These are phyloP conservation scores for Eidolon helvum DNA, from an alignment of 2,113 vertebrate genomes.

Conservation along the genomic window DNA sequence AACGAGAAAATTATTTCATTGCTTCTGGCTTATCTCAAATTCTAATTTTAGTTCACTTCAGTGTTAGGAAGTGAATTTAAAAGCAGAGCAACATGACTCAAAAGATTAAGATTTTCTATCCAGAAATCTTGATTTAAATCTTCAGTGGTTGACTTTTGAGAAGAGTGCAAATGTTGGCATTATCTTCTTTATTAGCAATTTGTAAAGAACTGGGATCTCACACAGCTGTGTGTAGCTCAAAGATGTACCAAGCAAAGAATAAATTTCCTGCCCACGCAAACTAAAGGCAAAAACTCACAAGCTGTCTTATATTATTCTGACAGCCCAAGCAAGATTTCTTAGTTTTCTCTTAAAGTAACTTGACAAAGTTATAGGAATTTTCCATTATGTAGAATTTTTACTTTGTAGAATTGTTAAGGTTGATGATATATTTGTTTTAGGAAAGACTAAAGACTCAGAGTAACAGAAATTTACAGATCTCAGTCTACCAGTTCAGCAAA, in stretches of 20 bases:
- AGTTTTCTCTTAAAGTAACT: constrained; percentile 49
- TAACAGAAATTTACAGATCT: not conserved
- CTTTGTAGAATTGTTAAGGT: not conserved
- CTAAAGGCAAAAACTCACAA: constrained; percentile 52
- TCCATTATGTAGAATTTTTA: not conserved
- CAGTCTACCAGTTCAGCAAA: not conserved
- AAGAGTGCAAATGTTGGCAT: constrained; percentile 63
- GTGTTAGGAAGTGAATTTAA: constrained; percentile 54
- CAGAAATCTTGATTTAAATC: constrained; percentile 68
- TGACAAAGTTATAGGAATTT: constrained; percentile 50
- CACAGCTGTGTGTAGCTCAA: constrained; percentile 63
- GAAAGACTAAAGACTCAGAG: not conserved
- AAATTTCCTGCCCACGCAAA: constrained; percentile 71
- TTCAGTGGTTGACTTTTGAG: constrained; percentile 65
- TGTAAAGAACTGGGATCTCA: constrained; percentile 55
- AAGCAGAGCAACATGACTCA: constrained; percentile 54
- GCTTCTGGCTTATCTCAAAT: constrained; percentile 45
- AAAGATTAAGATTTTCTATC: constrained; percentile 68
- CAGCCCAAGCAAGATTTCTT: constrained; percentile 48
- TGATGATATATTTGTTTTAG: constrained; percentile 37
- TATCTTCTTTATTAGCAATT: constrained; percentile 68
- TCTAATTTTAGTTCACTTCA: constrained; percentile 62
- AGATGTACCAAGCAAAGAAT: constrained; percentile 57
- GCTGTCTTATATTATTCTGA: constrained; percentile 66
- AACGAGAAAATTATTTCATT: constrained; percentile 51